Conservation (phyloP, 2,888 invertebrate genomes). For the Daptonema setosum region DNA sequence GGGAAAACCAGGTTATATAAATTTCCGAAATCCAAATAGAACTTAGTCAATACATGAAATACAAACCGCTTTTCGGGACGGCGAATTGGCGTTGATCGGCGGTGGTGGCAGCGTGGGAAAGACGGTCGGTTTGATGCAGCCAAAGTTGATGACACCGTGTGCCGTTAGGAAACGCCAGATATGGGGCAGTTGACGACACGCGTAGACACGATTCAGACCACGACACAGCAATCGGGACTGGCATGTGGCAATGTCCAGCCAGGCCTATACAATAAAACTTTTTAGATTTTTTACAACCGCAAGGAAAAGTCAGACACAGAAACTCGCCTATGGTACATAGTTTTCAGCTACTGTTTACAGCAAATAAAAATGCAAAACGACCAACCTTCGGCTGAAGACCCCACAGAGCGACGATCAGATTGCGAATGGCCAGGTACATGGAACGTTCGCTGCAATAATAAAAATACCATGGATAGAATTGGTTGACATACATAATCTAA, state of each 20-base stretch:
- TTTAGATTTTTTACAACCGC: background rate
- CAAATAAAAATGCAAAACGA: background rate
- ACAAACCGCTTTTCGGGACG: too few species aligned
- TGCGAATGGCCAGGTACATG: slow-evolving; percentile 30
- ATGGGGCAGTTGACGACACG: slow-evolving; percentile 20
- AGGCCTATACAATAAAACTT: slow-evolving; percentile 20
- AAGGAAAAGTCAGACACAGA: background rate
- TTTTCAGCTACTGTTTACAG: background rate
- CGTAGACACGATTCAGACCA: slow-evolving; percentile 28
- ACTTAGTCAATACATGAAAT: too few species aligned
- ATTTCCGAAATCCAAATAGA: too few species aligned
- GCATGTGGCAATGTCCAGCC: slow-evolving; percentile 26
- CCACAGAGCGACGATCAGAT: slow-evolving; percentile 31
- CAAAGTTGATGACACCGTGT: slow-evolving; percentile 29
- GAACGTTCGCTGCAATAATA: slow-evolving; percentile 14
- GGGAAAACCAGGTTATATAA: too few species aligned
- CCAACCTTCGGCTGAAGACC: slow-evolving; percentile 27
- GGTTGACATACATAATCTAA: too few species aligned
- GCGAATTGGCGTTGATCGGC: background rate
- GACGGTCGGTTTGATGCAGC: slow-evolving; percentile 16
- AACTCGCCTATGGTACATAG: too few species aligned
- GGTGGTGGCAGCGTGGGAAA: background rate
- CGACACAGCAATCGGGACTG: slow-evolving; percentile 26
- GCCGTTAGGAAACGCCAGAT: slow-evolving; percentile 27
- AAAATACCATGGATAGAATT: background rate